phyloP scores from a whole-genome alignment of 2,113 vertebrate species.

The Conger conger region DNA sequence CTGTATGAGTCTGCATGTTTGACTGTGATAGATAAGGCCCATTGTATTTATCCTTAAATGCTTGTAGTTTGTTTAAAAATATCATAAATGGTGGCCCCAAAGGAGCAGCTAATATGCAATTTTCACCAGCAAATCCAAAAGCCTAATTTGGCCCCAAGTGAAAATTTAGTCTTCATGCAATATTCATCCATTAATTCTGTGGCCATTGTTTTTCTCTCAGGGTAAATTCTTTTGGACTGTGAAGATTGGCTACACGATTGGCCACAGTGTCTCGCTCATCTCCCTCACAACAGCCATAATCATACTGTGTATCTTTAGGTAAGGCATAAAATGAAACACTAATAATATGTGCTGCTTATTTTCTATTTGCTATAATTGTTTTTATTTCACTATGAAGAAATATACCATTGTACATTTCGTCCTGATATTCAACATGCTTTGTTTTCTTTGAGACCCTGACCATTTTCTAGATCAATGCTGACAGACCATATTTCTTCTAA shows the following conservation, averaged over 20 bases:
- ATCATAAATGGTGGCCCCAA: no score
- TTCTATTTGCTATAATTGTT: neutral
- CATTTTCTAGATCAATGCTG: no score
- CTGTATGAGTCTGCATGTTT: no score
- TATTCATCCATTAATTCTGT: neutral
- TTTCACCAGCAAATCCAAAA: no score
- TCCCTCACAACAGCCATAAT: conserved; percentile 81
- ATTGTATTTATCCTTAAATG: no score
- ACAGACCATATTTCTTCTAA: no score
- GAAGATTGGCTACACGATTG: conserved; percentile 89
- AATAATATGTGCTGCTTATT: neutral
- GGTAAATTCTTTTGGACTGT: conserved; percentile 77
- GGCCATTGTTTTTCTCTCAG: conserved; percentile 48
- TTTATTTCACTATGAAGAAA: neutral
- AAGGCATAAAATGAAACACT: conserved; percentile 36
- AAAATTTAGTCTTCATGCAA: neutral
- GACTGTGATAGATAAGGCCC: no score
- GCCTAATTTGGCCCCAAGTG: neutral
- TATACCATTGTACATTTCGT: neutral
- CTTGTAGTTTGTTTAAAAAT: no score
- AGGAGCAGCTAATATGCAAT: no score
- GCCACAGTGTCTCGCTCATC: conserved; percentile 85
- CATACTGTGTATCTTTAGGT: conserved; percentile 92
- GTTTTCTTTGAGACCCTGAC: no score
- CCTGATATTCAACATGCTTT: neutral